These are phyloP conservation scores for Coenonympha arcania DNA, from an alignment of 2,888 invertebrate species.

Conservation along the genomic window DNA sequence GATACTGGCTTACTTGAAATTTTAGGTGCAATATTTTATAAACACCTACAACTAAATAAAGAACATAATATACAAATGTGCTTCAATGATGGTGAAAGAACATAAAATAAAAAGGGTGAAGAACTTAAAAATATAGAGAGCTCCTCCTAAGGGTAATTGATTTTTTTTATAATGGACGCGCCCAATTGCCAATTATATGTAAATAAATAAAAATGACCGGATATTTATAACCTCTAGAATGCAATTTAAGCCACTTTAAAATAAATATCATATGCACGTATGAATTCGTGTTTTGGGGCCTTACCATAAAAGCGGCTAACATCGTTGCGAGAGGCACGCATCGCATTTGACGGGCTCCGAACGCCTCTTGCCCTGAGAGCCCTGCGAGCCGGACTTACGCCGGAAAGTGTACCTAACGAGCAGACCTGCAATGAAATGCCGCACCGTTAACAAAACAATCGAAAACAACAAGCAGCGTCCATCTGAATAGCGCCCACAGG, in stretches of 20 bases:
- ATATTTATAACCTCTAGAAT: background rate
- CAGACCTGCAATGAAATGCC: conserved; percentile 75
- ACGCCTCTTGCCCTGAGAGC: conserved; percentile 70
- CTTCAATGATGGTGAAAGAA: conserved; percentile 10
- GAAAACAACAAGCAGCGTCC: conserved; percentile 68
- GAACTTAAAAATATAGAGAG: conserved; percentile 12
- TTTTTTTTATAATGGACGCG: conserved; percentile 46
- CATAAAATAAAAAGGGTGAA: conserved; percentile 15
- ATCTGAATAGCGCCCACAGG: conserved; percentile 68
- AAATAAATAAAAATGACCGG: conserved; percentile 31
- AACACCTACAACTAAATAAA: conserved; percentile 15
- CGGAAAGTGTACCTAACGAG: conserved; percentile 77
- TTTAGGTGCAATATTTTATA: conserved; percentile 12
- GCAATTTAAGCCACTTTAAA: background rate
- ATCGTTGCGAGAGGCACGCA: conserved; percentile 75
- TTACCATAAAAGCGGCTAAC: conserved; percentile 71
- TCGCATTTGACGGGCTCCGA: conserved; percentile 72
- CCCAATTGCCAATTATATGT: conserved; percentile 41
- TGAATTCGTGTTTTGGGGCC: conserved; percentile 36
- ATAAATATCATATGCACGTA: conserved; percentile 5
- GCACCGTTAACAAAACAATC: conserved; percentile 72
- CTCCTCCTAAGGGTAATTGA: conserved; percentile 32
- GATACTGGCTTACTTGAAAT: conserved; percentile 32
- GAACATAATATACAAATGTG: conserved; percentile 6
- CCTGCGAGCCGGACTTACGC: conserved; percentile 74